Evolutionary conservation across 1,140 invertebrate species (phyloP).

Genomic region (Cherax destructor): DNA sequence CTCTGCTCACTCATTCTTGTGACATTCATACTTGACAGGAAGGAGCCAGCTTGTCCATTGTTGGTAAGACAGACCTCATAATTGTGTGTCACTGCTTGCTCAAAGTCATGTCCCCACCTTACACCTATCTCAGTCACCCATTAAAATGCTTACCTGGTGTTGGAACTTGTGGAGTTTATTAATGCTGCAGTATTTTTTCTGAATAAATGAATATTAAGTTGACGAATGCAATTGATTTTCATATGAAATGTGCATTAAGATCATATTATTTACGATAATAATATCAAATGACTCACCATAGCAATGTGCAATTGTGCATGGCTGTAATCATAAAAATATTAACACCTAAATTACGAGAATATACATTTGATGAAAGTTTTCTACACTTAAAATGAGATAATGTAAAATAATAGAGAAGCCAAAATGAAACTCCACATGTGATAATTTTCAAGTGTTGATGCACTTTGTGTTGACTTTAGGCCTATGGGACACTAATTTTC

Average conservation of each 20-base stretch:
- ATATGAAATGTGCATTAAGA: not conserved
- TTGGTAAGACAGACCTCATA: conserved; percentile 58
- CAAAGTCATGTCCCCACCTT: no score
- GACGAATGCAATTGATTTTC: not conserved
- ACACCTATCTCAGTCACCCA: not conserved
- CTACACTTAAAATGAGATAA: not conserved
- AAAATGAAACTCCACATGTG: not conserved
- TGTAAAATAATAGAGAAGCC: not conserved
- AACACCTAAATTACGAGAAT: no score
- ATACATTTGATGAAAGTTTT: not conserved
- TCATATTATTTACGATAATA: not conserved
- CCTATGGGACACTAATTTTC: no score
- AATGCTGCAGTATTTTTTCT: not conserved
- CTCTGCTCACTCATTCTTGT: conserved; percentile 44
- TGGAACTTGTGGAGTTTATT: conserved; percentile 17
- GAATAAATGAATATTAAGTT: not conserved
- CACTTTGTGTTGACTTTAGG: no score
- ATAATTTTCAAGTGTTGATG: not conserved
- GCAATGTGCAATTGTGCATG: no score
- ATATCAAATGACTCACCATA: no score
- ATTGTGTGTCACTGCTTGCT: conserved; percentile 35
- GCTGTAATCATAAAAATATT: no score
- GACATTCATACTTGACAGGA: conserved; percentile 58
- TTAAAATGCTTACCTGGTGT: not conserved
- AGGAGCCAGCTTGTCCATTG: conserved; percentile 69